Evolutionary conservation across 2,888 invertebrate species (phyloP), one percentile per base, ranked within the genome.

Genomic region (Tolmerus cingulatus): DNA sequence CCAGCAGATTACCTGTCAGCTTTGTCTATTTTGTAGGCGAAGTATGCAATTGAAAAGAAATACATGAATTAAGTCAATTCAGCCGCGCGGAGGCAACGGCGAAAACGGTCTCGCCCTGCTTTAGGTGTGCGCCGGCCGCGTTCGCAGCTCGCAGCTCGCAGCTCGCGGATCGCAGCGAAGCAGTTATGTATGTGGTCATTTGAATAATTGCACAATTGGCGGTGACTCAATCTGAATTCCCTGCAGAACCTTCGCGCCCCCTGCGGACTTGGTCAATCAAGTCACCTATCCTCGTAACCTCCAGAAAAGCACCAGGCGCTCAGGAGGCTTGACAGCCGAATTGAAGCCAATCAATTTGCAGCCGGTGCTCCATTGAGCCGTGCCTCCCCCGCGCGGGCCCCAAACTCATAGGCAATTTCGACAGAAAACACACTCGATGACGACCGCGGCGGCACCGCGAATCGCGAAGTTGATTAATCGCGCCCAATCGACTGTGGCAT

Each of bases 161-260:
- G 16, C 51, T 7, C 5, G 51, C n/a, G 9, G 51, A n/a, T 51
- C 78, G 43, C 46, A 79, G 8, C 51, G 8, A 40, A 66, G 40
- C 57, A 57, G 55, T 66, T 66, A 12, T 9, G 66, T 66, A 12
- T 9, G 66, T 12, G 27, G 66, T 84, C 37, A 84, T 84, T 66
- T 84, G 82, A 30, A 84, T 84, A 84, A 84, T 57, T 84, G 40
- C 82, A 84, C 82, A 84, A 84, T 19, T 66, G 19, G 57, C 82
- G 37, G 82, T 84, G 57, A 84, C 66, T 57, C 40, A 79, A 79
- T 79, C 27, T 46, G 23, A 78, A 76, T 76, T 76, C 14, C 37
- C 76, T 76, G 37, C 34, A n/a, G n/a, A 79, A 79, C 79, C 51
- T 79, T 79, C 30, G 16, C 43, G 46, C 43, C 78, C 46, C 78